Percentiles rank a stretch among this genome's conserved stretches.
These are phyloP conservation scores for Aricia agestis DNA, from an alignment of 1,140 invertebrate species.

Conservation along the genomic window DNA sequence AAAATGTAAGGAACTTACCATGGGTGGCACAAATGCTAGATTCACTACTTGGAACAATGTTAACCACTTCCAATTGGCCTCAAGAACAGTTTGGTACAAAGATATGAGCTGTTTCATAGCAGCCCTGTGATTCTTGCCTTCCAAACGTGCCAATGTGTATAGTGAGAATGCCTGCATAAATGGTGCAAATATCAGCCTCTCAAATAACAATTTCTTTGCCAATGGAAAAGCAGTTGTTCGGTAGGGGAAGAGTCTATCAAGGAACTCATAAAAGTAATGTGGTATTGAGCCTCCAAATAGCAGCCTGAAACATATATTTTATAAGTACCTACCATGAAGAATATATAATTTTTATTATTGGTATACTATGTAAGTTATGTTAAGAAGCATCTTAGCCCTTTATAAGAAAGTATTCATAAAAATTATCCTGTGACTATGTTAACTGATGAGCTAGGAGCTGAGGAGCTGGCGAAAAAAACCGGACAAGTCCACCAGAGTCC, in stretches of 20 bases:
- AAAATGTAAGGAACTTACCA: slow-evolving; percentile 74
- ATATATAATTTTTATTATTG: too few relatives aligned
- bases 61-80: slow-evolving; percentile 83
- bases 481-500: too few relatives aligned
- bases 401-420: too few relatives aligned
- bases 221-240: slow-evolving; percentile 74
- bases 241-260: slow-evolving; percentile 77
- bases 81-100: slow-evolving; percentile 79
- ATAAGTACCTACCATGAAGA: too few relatives aligned
- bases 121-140: slow-evolving; percentile 81
- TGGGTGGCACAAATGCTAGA: slow-evolving; percentile 81
- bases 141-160: slow-evolving; percentile 82
- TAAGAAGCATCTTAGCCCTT: background rate
- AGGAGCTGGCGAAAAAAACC: too few relatives aligned
- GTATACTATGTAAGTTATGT: too few relatives aligned
- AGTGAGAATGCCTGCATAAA: slow-evolving; percentile 82
- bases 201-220: slow-evolving; percentile 78
- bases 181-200: slow-evolving; percentile 82
- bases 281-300: slow-evolving; percentile 84
- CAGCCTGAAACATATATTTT: slow-evolving; percentile 63
- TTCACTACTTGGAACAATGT: slow-evolving; percentile 84
- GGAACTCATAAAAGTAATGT: slow-evolving; percentile 82
- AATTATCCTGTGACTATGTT: too few relatives aligned
- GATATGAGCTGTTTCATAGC: slow-evolving; percentile 78
- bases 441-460: too few relatives aligned